Conservation (phyloP, 2,888 invertebrate genomes). For the Margaritifera margaritifera region DNA sequence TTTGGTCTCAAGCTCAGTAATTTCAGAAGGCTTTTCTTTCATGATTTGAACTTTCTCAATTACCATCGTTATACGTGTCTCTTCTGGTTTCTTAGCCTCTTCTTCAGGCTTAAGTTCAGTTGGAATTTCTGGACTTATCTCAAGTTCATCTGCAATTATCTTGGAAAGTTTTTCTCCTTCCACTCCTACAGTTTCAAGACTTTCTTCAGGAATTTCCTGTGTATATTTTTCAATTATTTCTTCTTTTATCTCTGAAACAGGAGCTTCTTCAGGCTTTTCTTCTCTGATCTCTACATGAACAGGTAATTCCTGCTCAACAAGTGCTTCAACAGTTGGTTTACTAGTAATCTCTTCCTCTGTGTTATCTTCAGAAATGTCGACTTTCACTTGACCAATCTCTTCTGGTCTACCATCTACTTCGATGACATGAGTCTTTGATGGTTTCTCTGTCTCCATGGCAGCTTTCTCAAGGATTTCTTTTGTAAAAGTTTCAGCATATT, state of each 20-base stretch:
- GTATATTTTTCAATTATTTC: conserved; percentile 32
- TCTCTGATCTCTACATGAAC: conserved; percentile 16
- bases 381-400: too few species aligned
- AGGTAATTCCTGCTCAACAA: conserved; percentile 17
- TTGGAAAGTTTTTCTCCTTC: conserved; percentile 33
- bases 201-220: conserved; percentile 43
- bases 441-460: conserved; percentile 26
- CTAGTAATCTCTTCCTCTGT: conserved; percentile 3
- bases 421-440: conserved; percentile 17
- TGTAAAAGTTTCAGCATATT: conserved; percentile 25
- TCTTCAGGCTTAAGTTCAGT: neutral
- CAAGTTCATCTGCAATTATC: conserved; percentile 2
- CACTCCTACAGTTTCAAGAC: conserved; percentile 31
- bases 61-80: neutral
- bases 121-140: conserved; percentile 11
- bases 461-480: conserved; percentile 28
- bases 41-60: conserved; percentile 1
- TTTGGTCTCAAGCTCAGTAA: conserved; percentile 2
- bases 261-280: conserved; percentile 23
- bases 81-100: neutral
- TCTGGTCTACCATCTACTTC: neutral
- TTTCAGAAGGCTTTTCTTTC: conserved; percentile 2
- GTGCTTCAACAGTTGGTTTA: conserved; percentile 5
- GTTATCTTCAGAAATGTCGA: neutral
- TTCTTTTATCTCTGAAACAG: conserved; percentile 21